A percentile compares a stretch with the other conserved stretches of the same genome.
These are phyloP conservation scores for rabbit (Oryctolagus cuniculus) DNA, from an alignment of 2,113 vertebrate genomes.

Conservation along the genomic window DNA sequence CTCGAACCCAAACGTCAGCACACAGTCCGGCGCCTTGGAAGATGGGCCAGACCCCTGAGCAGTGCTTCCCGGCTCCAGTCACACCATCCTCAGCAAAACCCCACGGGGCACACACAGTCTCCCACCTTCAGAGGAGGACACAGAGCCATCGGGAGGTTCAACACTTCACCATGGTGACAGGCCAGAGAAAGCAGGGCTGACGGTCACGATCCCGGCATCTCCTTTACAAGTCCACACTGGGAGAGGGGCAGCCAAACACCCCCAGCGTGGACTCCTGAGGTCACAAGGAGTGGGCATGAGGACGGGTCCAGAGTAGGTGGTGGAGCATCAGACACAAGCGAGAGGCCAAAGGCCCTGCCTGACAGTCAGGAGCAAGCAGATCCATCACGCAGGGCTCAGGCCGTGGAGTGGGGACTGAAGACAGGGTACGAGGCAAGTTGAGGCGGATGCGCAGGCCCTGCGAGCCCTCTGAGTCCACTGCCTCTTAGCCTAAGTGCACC, in stretches of 20 bases:
- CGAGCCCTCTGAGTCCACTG: too few relatives aligned
- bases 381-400: too few relatives aligned
- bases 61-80: too few relatives aligned
- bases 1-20: neutral
- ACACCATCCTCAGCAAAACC: neutral
- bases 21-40: too few relatives aligned
- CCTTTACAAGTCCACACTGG: neutral
- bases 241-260: neutral
- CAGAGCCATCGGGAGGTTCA: neutral
- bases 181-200: neutral
- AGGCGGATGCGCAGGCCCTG: neutral
- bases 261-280: fast-evolving
- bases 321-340: neutral
- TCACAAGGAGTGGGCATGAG: neutral
- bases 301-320: neutral
- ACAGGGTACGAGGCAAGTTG: neutral
- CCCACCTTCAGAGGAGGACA: neutral
- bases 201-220: neutral
- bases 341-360: neutral
- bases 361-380: neutral
- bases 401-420: neutral
- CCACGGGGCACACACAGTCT: neutral
- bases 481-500: neutral
- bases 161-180: too few relatives aligned
- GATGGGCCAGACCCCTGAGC: neutral